Evolutionary conservation across 2,888 invertebrate species (phyloP).

Genomic region (Sympetrum striolatum): DNA sequence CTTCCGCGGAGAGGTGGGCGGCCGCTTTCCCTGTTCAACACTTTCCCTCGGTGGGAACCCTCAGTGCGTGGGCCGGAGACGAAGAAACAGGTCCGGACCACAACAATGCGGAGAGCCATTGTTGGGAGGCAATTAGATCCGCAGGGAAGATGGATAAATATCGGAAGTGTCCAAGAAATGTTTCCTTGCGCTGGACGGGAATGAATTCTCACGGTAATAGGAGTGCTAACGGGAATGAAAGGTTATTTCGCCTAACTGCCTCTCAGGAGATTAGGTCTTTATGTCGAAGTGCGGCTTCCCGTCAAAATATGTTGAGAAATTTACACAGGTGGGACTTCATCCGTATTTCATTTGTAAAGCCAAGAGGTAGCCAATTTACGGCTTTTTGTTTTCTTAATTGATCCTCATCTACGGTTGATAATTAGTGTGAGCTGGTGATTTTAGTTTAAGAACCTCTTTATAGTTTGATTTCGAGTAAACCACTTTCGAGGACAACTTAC

Average conservation of each 20-base stretch:
- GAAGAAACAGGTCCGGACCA: constrained; percentile 4
- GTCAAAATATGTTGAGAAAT: neutral
- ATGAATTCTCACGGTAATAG: neutral
- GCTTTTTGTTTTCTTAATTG: too few relatives aligned
- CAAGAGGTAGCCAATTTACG: too few relatives aligned
- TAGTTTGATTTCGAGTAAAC: too few relatives aligned
- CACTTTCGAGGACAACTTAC: too few relatives aligned
- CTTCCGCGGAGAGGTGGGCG: neutral
- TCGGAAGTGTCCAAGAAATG: neutral
- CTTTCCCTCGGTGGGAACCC: neutral
- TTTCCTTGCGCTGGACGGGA: neutral
- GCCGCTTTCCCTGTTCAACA: neutral
- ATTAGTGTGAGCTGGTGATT: too few relatives aligned
- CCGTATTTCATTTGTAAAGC: too few relatives aligned
- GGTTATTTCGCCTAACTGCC: neutral
- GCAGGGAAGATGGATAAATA: neutral
- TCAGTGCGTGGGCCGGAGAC: neutral
- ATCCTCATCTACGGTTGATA: too few relatives aligned
- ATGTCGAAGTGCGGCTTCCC: neutral
- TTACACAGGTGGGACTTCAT: neutral
- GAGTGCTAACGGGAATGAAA: neutral
- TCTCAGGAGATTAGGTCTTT: neutral
- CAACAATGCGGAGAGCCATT: constrained; percentile 22
- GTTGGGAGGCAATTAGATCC: neutral
- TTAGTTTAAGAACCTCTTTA: too few relatives aligned